A percentile compares a stretch with the other conserved stretches of the same genome.
phyloP scores from a whole-genome alignment of 2,888 invertebrate species.

The Latrodectus hesperus region DNA sequence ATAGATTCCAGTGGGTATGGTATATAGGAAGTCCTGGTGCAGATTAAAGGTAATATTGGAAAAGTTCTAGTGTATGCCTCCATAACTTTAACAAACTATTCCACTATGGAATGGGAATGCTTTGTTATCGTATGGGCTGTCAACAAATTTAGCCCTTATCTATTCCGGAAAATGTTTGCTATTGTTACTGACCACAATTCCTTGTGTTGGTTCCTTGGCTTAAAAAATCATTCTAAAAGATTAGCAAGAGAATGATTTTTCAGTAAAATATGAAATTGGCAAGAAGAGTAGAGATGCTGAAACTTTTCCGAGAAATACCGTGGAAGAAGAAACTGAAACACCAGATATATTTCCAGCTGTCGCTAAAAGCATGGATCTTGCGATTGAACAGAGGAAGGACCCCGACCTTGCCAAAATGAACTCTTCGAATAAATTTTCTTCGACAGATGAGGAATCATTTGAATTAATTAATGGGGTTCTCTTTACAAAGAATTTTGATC shows the following conservation, averaged over 20 bases:
- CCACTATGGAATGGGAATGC: conserved; percentile 75
- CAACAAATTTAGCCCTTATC: conserved; percentile 75
- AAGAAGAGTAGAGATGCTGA: conserved; percentile 75
- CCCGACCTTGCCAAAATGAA: not conserved
- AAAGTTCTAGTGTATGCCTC: conserved; percentile 71
- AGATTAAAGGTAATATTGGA: conserved; percentile 68
- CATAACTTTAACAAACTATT: conserved; percentile 73
- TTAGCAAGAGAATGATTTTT: conserved; percentile 75
- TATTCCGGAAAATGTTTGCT: conserved; percentile 74
- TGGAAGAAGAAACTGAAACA: not conserved
- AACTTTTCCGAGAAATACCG: conserved; percentile 73
- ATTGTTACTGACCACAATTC: conserved; percentile 76
- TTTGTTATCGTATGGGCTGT: conserved; percentile 74
- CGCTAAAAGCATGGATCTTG: not conserved
- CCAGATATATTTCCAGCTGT: not conserved
- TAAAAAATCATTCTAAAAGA: conserved; percentile 75
- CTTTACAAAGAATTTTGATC: conserved; percentile 7
- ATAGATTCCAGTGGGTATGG: conserved; percentile 71
- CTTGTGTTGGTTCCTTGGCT: conserved; percentile 75
- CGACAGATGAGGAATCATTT: not conserved
- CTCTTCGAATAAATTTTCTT: not conserved
- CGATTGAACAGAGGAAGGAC: conserved; percentile 14
- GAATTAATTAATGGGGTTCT: not conserved
- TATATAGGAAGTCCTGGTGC: conserved; percentile 71
- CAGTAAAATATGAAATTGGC: conserved; percentile 75